Evolutionary conservation across 1,140 invertebrate genomes (phyloP), one percentile per base, ranked within the genome.

Genomic region (Papilio machaon): DNA sequence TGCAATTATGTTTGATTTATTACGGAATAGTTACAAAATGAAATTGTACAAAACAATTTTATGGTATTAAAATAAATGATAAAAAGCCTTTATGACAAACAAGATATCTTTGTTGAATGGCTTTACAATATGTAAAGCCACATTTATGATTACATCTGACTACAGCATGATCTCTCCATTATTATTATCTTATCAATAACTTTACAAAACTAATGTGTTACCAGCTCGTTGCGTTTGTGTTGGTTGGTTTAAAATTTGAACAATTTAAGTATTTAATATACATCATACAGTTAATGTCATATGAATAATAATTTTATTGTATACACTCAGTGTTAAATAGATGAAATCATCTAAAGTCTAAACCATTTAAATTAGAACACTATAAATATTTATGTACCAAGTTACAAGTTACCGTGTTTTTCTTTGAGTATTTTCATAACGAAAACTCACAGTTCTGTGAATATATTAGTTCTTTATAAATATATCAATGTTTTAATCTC

Each of bases 131-230:
- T 67, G 77, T 64, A 64, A 47, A 79, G 17, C 54, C 54, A 79
- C 19, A 79, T 58, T 58, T 64, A 79, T 17, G 43, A 64, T 78
- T 46, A 64, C 54, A 64, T 79, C 77, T 79, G 77, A 79, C 49
- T 67, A 79, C 67, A 79, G 77, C 60, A 79, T 79, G 77, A 79
- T 79, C 77, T 79, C 77, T 79, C 77, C 77, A 79, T 79, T 79
- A 79, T 46, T n/a, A 67, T 67, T 67, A 79, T n/a, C 77, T 79
- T 79, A 79, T 10, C 13, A 67, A 79, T 79, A 79, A 64, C 54
- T 46, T 67, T 79, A 79, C 46, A 79, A 79, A 67, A 79, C 58
- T 79, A 64, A 67, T 46, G n/a, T 79, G 47, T 79, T 79, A 79
- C 77, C 58, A 67, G 60, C 38, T 79, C 43, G 35, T 67, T 79